These are phyloP conservation scores for Drosophila dives DNA, from an alignment of 2,888 invertebrate genomes.

Conservation along the genomic window DNA sequence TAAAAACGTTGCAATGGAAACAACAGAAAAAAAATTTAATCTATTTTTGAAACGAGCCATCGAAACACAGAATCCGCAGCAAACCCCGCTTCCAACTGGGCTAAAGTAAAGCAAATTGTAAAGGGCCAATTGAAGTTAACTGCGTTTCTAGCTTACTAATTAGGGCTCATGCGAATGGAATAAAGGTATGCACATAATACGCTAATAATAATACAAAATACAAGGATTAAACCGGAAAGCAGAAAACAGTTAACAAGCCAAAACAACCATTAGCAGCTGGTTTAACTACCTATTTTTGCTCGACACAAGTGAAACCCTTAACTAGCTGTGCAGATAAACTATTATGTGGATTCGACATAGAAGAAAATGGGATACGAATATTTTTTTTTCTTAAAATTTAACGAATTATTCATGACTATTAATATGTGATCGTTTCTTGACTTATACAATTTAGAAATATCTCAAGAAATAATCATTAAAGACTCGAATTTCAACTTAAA, in stretches of 20 bases:
- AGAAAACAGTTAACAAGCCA: not conserved
- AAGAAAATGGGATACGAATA: not conserved
- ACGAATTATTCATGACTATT: not conserved
- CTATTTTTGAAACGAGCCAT: slow-evolving; percentile 49
- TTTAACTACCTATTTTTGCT: not conserved
- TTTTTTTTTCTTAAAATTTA: not conserved
- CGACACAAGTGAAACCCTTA: not conserved
- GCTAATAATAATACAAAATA: slow-evolving; percentile 9
- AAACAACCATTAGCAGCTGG: not conserved
- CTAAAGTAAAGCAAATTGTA: slow-evolving; percentile 21
- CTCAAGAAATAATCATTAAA: not conserved
- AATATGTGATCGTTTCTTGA: not conserved
- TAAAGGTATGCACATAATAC: not conserved
- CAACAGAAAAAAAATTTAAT: slow-evolving; percentile 61
- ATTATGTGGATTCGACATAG: not conserved
- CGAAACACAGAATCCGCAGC: slow-evolving; percentile 8
- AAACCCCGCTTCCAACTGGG: not conserved
- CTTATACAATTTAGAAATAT: not conserved
- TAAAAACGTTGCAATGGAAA: slow-evolving; percentile 15
- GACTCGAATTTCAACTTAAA: not conserved
- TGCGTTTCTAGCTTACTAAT: slow-evolving; percentile 29
- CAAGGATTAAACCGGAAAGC: not conserved
- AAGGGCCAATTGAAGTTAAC: slow-evolving; percentile 38
- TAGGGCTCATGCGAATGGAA: slow-evolving; percentile 5
- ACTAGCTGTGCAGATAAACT: not conserved